Evolutionary conservation across 2,888 invertebrate species (phyloP).

Genomic region (Hyalella azteca): DNA sequence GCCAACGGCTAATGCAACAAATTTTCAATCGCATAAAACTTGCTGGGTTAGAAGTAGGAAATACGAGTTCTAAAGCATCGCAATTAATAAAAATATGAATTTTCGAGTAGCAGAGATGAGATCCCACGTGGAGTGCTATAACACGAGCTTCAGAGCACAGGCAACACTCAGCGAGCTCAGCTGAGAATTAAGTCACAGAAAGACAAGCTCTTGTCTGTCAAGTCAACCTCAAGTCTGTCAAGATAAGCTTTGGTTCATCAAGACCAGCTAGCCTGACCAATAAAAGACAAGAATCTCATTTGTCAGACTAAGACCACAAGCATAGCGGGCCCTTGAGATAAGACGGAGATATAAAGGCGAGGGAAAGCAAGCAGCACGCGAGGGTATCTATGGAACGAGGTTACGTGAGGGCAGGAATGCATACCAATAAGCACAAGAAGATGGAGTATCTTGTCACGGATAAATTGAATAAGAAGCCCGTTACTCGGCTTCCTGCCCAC

Average conservation of each 20-base stretch:
- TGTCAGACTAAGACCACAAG: slow-evolving; percentile 1
- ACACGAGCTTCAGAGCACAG: too few relatives aligned
- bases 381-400: not conserved
- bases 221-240: slow-evolving; percentile 20
- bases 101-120: too few relatives aligned
- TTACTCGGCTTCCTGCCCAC: not conserved
- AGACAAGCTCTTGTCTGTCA: too few relatives aligned
- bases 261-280: slow-evolving; percentile 18
- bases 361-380: not conserved
- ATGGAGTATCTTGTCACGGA: not conserved
- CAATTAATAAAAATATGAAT: too few relatives aligned
- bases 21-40: too few relatives aligned
- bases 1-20: too few relatives aligned
- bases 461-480: slow-evolving; percentile 20
- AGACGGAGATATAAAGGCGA: too few relatives aligned
- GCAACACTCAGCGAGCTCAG: too few relatives aligned
- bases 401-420: not conserved
- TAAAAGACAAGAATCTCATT: slow-evolving; percentile 36
- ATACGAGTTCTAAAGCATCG: too few relatives aligned
- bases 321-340: not conserved
- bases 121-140: too few relatives aligned
- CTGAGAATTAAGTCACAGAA: too few relatives aligned
- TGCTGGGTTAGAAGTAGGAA: too few relatives aligned
- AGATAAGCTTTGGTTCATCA: slow-evolving; percentile 13
- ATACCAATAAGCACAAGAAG: slow-evolving; percentile 20